These are phyloP conservation scores for Eidolon dupreanum DNA, from an alignment of 2,797 vertebrate species.

Conservation along the genomic window DNA sequence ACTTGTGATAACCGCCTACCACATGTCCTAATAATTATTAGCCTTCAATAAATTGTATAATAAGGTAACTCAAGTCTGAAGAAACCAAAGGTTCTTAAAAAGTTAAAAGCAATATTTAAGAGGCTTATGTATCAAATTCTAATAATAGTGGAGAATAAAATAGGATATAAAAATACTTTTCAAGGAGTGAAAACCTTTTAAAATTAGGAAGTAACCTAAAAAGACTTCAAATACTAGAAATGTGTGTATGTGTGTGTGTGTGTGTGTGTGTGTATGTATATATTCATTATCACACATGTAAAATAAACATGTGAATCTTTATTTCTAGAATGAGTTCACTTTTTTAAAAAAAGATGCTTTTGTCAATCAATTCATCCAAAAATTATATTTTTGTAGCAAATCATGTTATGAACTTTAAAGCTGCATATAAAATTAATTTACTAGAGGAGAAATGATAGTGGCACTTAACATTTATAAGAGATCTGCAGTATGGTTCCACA, in stretches of 20 bases:
- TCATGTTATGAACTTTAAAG: constrained; percentile 38
- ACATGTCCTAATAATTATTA: constrained; percentile 87
- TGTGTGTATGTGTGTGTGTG: not conserved
- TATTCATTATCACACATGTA: not conserved
- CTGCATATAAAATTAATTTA: constrained; percentile 39
- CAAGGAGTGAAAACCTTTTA: constrained; percentile 56
- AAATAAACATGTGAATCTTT: not conserved
- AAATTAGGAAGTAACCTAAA: not conserved
- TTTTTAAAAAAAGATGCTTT: not conserved
- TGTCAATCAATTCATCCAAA: not conserved
- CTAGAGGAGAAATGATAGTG: not conserved
- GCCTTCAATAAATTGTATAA: constrained; percentile 84
- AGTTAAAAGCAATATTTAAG: constrained; percentile 83
- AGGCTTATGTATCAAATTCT: constrained; percentile 69
- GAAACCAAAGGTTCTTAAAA: constrained; percentile 83
- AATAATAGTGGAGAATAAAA: constrained; percentile 69
- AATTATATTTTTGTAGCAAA: constrained; percentile 43
- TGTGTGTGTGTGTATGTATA: not conserved
- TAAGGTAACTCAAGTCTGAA: constrained; percentile 82
- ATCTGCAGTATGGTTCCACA: not conserved
- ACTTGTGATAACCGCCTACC: constrained; percentile 85
- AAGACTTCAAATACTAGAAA: not conserved
- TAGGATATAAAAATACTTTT: constrained; percentile 58
- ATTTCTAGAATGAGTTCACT: constrained; percentile 6
- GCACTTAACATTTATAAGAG: constrained; percentile 44